Percentiles rank a stretch among this genome's conserved stretches.
Evolutionary conservation across 2,113 vertebrate species (phyloP).

Genomic region (Neogobius melanostomus): DNA sequence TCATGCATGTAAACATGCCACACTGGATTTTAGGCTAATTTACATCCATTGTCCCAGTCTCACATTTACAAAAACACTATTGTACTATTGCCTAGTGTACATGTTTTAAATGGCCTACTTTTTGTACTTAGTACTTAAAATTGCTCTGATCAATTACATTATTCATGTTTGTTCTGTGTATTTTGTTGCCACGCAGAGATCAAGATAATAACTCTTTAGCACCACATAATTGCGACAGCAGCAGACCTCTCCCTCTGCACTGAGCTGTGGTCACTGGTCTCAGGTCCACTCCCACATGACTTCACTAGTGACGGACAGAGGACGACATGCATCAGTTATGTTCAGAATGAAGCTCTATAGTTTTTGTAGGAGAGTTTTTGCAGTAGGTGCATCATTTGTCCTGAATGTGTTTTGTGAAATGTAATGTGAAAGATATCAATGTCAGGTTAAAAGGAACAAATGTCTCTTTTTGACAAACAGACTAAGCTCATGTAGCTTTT

Average conservation of each 20-base stretch:
- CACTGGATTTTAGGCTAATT: too few relatives aligned
- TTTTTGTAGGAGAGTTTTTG: not conserved
- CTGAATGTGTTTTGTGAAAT: too few relatives aligned
- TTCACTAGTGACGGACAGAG: slow-evolving; percentile 66
- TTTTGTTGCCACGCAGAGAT: slow-evolving; percentile 2
- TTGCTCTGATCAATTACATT: slow-evolving; percentile 12
- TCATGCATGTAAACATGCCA: too few relatives aligned
- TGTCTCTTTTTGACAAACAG: too few relatives aligned
- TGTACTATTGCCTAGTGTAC: too few relatives aligned
- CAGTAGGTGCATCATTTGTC: not conserved
- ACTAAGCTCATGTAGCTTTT: too few relatives aligned
- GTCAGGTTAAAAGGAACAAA: too few relatives aligned
- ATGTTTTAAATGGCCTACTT: too few relatives aligned
- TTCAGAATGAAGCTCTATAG: not conserved
- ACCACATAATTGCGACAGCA: slow-evolving; percentile 47
- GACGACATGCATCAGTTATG: slow-evolving; percentile 11
- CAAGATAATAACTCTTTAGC: not conserved
- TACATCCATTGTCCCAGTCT: too few relatives aligned
- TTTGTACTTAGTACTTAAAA: not conserved
- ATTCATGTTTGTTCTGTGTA: not conserved
- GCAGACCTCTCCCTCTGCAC: slow-evolving; percentile 12
- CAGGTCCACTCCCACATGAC: slow-evolving; percentile 62
- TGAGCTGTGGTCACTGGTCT: slow-evolving; percentile 13
- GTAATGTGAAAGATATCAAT: too few relatives aligned
- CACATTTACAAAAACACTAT: too few relatives aligned